These are phyloP conservation scores for Pyrocephalus nanus DNA, from an alignment of 2,797 vertebrate genomes.

Conservation along the genomic window DNA sequence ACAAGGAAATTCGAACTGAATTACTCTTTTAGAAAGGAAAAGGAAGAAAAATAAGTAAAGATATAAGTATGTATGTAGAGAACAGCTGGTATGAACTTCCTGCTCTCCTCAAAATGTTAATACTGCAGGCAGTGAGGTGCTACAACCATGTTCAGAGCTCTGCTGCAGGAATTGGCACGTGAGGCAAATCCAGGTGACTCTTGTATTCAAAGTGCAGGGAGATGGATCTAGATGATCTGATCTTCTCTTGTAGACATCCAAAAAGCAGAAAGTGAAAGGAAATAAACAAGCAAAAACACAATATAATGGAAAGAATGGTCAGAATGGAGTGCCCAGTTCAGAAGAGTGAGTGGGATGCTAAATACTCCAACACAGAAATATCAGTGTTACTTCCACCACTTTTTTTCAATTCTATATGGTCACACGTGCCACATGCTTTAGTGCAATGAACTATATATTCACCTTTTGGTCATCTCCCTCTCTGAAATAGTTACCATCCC, in stretches of 20 bases:
- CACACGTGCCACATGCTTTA: fast-evolving
- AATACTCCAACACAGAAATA: not conserved
- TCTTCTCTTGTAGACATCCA: not conserved
- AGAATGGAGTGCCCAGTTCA: not conserved
- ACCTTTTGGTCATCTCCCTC: not conserved
- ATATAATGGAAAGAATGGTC: not conserved
- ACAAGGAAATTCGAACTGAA: not conserved
- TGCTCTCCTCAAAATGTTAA: not conserved
- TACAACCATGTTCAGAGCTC: not conserved
- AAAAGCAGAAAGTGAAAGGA: not conserved
- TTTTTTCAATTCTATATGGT: not conserved
- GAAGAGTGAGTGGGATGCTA: not conserved
- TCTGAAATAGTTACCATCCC: not conserved
- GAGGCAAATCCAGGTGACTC: not conserved
- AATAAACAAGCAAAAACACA: not conserved
- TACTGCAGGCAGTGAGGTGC: not conserved
- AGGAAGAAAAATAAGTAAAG: not conserved
- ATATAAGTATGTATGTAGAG: not conserved
- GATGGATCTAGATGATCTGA: not conserved
- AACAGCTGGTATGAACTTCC: not conserved
- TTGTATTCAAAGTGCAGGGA: not conserved
- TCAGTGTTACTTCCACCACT: not conserved
- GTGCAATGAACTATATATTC: not conserved
- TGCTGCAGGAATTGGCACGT: not conserved
- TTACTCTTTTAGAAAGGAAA: not conserved